Evolutionary conservation across 2,797 vertebrate genomes (phyloP), one percentile per base, ranked within the genome.

Genomic region (Sebastes vulpes): DNA sequence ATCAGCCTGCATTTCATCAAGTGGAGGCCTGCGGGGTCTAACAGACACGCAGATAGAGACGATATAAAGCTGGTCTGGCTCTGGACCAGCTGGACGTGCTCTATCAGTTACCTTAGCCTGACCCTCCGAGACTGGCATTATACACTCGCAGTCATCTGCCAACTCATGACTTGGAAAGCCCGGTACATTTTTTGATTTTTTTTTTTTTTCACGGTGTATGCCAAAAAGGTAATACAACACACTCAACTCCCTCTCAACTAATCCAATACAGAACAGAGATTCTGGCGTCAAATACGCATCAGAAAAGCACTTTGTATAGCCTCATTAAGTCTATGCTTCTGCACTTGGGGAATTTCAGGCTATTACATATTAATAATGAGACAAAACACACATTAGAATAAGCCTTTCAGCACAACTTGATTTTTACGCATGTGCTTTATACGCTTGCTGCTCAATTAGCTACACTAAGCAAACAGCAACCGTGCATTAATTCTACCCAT

Each of bases 201-300:
- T 31, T 9, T 32, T 35, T 12, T 35, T 1, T 78, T 58, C 63
- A 38, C 32, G 9, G 20, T 26, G 31, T 42, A 21, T 74, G 83
- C 87, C 88, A 93, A 84, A 61, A 82, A 84, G 69, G 64, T 89
- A 90, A 94, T 87, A 80, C 67, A 89, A 77, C 87, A 79, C 86
- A 66, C 72, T 82, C 65, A 60, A 78, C 76, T 69, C 59, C 23
- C 69, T 52, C 72, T 74, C 58, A 64, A 57, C 65, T 80, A 92
- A 94, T 80, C 67, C 21, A 89, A 83, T 82, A 80, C 82, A 57
- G 56, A 64, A 65, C 14, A 79, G 73, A 83, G 74, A 84, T 75
- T 79, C 59, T 83, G 91, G 80, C 54, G 64, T 72, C 31, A 73
- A 72, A 90, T 78, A 53, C 21, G 52, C 10, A 21, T 29, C 48